phyloP scores from a whole-genome alignment of 2,113 vertebrate genomes.

The Tricholaema leucomelas region DNA sequence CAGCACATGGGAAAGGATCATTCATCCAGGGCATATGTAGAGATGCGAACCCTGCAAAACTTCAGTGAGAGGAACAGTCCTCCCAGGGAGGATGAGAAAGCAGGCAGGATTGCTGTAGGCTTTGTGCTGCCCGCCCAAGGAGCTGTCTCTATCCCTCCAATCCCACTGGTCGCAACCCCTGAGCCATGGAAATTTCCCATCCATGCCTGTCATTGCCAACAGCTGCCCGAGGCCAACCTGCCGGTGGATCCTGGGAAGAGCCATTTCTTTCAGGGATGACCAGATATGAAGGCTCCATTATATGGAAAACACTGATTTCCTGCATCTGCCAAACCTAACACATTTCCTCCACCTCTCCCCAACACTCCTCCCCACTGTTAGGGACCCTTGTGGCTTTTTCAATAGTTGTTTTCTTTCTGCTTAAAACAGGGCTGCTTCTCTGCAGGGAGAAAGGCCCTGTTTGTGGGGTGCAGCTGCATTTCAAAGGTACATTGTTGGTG shows the following conservation, averaged over 20 bases:
- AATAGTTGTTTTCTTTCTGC: constrained; percentile 79
- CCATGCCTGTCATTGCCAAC: neutral
- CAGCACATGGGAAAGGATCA: neutral
- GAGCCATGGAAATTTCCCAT: neutral
- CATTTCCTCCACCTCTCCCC: constrained; percentile 41
- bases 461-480: constrained; percentile 80
- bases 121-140: neutral
- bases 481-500: constrained; percentile 84
- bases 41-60: neutral
- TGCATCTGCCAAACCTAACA: constrained; percentile 49
- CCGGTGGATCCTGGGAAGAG: neutral
- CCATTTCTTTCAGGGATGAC: neutral
- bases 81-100: neutral
- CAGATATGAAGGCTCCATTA: constrained; percentile 61
- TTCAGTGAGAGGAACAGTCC: accelerated
- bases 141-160: neutral
- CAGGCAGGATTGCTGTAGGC: neutral
- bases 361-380: constrained; percentile 35
- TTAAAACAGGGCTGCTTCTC: constrained; percentile 78
- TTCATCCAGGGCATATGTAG: neutral
- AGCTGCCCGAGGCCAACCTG: constrained; percentile 12
- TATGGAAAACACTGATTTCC: constrained; percentile 39
- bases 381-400: constrained; percentile 71
- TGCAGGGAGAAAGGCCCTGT: constrained; percentile 75
- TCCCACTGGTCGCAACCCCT: neutral